These are phyloP conservation scores for Latrodectus hesperus DNA, from an alignment of 2,888 invertebrate species.

Conservation along the genomic window DNA sequence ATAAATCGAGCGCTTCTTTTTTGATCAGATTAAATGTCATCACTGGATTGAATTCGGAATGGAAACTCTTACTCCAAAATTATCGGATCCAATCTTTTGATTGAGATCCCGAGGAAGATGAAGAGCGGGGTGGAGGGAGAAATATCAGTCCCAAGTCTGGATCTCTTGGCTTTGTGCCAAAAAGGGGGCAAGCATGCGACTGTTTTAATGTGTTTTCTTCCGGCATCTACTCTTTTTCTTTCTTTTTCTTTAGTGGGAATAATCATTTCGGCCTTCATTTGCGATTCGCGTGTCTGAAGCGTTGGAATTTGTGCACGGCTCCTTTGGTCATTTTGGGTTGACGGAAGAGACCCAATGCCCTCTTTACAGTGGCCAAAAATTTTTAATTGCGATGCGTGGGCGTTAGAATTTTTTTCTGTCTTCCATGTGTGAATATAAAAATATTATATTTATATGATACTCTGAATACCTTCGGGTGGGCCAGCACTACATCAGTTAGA, in stretches of 20 bases:
- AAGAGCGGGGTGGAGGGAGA: neutral
- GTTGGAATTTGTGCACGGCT: neutral
- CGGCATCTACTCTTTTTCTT: slow-evolving; percentile 22
- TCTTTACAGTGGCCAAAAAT: neutral
- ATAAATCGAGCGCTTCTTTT: neutral
- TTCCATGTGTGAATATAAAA: no score
- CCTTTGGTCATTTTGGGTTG: neutral
- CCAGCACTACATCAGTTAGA: no score
- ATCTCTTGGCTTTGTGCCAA: slow-evolving; percentile 30
- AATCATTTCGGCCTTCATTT: slow-evolving; percentile 41
- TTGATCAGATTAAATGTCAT: neutral
- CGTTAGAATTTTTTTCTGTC: neutral
- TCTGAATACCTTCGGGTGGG: no score
- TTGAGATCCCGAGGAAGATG: neutral
- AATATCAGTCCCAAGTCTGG: neutral
- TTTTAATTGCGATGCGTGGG: neutral
- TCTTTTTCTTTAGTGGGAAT: slow-evolving; percentile 19
- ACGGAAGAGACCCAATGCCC: neutral
- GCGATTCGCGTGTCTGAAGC: slow-evolving; percentile 27
- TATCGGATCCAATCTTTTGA: neutral
- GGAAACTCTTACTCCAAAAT: neutral
- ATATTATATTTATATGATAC: neutral
- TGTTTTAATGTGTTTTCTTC: slow-evolving; percentile 50
- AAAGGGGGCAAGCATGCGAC: slow-evolving; percentile 28
- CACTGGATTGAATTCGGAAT: neutral